Percentiles rank a stretch among this genome's conserved stretches.
phyloP scores from a whole-genome alignment of 1,140 invertebrate genomes.

The Metopolophium dirhodum region DNA sequence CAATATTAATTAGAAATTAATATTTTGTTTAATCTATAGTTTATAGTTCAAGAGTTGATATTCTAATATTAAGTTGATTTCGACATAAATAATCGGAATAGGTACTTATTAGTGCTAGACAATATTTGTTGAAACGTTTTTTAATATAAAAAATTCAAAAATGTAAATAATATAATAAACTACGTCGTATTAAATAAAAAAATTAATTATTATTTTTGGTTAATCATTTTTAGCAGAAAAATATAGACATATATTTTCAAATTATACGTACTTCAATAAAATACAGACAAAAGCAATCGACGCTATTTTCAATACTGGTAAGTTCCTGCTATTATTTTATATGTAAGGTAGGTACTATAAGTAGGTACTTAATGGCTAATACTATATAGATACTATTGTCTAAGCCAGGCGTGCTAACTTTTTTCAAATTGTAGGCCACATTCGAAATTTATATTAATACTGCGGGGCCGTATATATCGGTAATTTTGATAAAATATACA shows the following conservation, averaged over 20 bases:
- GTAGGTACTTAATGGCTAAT: no score
- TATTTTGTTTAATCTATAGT: neutral
- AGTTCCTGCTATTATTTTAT: neutral
- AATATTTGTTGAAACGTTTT: neutral
- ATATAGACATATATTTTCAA: constrained; percentile 68
- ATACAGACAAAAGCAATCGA: constrained; percentile 76
- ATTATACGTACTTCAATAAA: constrained; percentile 74
- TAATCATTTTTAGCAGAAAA: constrained; percentile 60
- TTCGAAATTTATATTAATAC: no score
- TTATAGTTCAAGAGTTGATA: neutral
- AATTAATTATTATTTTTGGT: neutral
- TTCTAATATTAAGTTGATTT: neutral
- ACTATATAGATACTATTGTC: no score
- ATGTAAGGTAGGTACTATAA: neutral
- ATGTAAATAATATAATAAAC: neutral
- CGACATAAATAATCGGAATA: neutral
- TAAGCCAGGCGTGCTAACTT: no score
- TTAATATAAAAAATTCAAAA: neutral
- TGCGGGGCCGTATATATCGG: no score
- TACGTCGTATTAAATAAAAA: neutral
- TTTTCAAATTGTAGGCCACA: no score
- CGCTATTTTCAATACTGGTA: constrained; percentile 71
- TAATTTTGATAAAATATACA: no score
- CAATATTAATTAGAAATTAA: neutral
- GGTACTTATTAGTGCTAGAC: neutral